Evolutionary conservation across 2,113 vertebrate genomes (phyloP).

Genomic region (Rafetus swinhoei): DNA sequence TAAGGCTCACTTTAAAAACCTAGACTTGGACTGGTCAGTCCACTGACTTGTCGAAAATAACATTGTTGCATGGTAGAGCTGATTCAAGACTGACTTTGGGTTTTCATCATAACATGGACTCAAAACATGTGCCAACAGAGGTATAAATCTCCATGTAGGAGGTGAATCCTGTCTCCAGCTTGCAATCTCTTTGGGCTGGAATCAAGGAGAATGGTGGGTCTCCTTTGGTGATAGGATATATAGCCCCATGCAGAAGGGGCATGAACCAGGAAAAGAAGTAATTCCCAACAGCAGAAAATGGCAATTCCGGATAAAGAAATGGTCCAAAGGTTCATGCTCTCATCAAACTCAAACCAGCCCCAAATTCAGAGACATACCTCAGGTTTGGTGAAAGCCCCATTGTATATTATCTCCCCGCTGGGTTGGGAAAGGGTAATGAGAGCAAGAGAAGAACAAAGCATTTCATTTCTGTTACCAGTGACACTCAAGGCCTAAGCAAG

Average conservation of each 20-base stretch:
- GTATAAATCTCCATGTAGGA: neutral
- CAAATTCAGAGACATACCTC: neutral
- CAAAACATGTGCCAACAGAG: neutral
- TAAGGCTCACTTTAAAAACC: neutral
- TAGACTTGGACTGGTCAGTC: neutral
- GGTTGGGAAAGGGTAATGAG: neutral
- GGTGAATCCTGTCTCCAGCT: neutral
- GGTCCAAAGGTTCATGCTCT: neutral
- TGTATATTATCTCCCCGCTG: neutral
- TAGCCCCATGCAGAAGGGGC: neutral
- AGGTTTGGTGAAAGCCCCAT: neutral
- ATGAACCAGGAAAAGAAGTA: neutral
- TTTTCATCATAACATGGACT: neutral
- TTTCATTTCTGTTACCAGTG: neutral
- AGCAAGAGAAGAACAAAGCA: neutral
- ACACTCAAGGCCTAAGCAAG: neutral
- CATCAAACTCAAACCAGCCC: neutral
- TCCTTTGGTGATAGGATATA: neutral
- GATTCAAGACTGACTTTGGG: neutral
- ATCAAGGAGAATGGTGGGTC: neutral
- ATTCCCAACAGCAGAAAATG: neutral
- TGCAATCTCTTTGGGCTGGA: neutral
- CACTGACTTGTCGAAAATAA: neutral
- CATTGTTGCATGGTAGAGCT: neutral
- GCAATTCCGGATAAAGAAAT: neutral